These are phyloP conservation scores for Melolontha melolontha DNA, from an alignment of 2,888 invertebrate species.

Conservation along the genomic window DNA sequence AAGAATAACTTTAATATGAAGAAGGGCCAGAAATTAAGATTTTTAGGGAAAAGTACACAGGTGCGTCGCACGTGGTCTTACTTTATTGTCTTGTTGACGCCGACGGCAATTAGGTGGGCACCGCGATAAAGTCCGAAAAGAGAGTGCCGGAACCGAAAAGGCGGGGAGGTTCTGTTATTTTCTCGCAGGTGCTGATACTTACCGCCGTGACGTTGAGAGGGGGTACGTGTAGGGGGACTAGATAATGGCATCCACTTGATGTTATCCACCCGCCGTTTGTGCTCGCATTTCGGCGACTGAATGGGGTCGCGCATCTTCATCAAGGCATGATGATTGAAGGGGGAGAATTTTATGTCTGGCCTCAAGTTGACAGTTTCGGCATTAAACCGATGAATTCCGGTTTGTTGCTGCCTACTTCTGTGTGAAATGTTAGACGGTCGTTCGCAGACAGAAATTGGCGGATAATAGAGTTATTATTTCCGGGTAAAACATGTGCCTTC, in stretches of 20 bases:
- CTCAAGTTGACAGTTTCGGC: too few relatives aligned
- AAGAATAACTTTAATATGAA: constrained; percentile 1
- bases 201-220: neutral
- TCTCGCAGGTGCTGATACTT: constrained; percentile 27
- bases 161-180: constrained; percentile 5
- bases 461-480: too few relatives aligned
- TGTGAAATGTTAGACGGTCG: too few relatives aligned
- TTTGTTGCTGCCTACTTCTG: too few relatives aligned
- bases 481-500: too few relatives aligned
- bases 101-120: constrained; percentile 34
- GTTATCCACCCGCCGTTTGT: neutral
- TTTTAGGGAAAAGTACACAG: constrained; percentile 17
- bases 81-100: constrained; percentile 29
- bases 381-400: too few relatives aligned
- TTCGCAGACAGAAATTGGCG: too few relatives aligned
- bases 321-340: constrained; percentile 4
- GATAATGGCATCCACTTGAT: constrained; percentile 21
- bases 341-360: constrained; percentile 3
- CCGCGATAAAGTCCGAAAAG: constrained; percentile 22
- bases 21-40: constrained; percentile 14
- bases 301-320: constrained; percentile 20
- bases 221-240: too few relatives aligned
- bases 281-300: constrained; percentile 2
- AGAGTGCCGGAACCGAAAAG: neutral
- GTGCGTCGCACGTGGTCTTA: constrained; percentile 31